These are phyloP conservation scores for Butastur rufipennis DNA, from an alignment of 2,113 vertebrate species.

Conservation along the genomic window DNA sequence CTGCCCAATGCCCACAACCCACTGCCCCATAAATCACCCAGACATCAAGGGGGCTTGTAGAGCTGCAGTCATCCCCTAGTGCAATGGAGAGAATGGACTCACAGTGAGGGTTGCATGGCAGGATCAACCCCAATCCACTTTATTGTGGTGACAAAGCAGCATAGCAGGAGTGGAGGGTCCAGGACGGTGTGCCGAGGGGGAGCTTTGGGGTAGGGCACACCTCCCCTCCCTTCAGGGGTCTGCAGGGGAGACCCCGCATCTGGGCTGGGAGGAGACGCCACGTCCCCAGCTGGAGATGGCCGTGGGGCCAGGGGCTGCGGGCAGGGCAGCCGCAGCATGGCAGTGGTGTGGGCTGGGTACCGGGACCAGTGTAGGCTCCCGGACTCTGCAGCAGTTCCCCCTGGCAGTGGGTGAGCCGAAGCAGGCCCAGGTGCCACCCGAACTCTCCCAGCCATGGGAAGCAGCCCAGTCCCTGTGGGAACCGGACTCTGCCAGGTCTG, in stretches of 20 bases:
- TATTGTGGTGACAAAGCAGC: background rate
- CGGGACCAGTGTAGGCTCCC: background rate
- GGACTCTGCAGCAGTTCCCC: too few species aligned
- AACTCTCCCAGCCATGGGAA: rapidly evolving
- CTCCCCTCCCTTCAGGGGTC: background rate
- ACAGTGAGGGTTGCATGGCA: background rate
- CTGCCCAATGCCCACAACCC: background rate
- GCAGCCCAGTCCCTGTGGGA: too few species aligned
- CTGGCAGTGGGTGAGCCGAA: too few species aligned
- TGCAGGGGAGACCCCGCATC: background rate
- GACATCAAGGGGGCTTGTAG: background rate
- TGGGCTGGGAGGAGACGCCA: background rate
- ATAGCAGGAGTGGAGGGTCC: background rate
- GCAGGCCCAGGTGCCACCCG: too few species aligned
- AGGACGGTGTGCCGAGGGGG: rapidly evolving
- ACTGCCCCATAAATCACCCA: background rate
- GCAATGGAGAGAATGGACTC: rapidly evolving
- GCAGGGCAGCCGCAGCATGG: background rate
- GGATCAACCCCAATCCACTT: background rate
- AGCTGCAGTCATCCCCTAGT: background rate
- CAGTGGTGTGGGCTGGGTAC: rapidly evolving
- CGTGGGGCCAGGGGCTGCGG: background rate
- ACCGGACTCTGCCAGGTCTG: rapidly evolving
- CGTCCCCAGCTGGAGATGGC: background rate
- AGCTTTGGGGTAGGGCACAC: background rate